Conservation (phyloP, 2,888 invertebrate genomes). For the Dendrolimus pini region DNA sequence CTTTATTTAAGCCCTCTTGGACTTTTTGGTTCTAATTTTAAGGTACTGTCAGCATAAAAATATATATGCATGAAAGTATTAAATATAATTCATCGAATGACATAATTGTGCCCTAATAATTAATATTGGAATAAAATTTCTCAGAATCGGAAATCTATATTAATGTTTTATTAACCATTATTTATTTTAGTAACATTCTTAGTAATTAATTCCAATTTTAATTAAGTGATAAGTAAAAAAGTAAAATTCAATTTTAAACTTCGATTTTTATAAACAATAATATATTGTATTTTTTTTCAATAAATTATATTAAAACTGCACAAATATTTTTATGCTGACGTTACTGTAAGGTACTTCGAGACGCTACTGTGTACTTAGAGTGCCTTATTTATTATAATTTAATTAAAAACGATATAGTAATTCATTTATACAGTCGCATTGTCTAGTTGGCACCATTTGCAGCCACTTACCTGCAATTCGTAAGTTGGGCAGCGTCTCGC, state of each 20-base stretch:
- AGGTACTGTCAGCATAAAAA: background rate
- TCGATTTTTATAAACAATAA: background rate
- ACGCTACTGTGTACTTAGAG: slow-evolving; percentile 43
- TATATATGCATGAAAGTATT: background rate
- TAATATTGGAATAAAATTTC: background rate
- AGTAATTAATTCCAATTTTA: background rate
- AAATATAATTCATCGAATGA: background rate
- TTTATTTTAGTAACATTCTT: background rate
- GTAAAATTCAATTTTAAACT: background rate
- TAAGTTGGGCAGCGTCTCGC: background rate
- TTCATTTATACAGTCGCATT: slow-evolving; percentile 61
- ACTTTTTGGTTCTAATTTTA: slow-evolving; percentile 28
- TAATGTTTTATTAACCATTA: no score
- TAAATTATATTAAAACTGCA: background rate
- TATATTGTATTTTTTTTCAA: background rate
- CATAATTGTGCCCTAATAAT: slow-evolving; percentile 3
- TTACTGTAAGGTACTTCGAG: slow-evolving; percentile 45
- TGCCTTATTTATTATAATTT: slow-evolving; percentile 56
- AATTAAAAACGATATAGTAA: slow-evolving; percentile 57
- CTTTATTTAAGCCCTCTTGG: slow-evolving; percentile 33
- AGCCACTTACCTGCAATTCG: no score
- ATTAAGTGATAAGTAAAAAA: background rate
- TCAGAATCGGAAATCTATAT: no score
- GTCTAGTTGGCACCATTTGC: slow-evolving; percentile 12
- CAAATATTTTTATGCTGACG: background rate